These are phyloP conservation scores for Hydropsyche tenuis DNA, from an alignment of 1,140 invertebrate species.

Conservation along the genomic window DNA sequence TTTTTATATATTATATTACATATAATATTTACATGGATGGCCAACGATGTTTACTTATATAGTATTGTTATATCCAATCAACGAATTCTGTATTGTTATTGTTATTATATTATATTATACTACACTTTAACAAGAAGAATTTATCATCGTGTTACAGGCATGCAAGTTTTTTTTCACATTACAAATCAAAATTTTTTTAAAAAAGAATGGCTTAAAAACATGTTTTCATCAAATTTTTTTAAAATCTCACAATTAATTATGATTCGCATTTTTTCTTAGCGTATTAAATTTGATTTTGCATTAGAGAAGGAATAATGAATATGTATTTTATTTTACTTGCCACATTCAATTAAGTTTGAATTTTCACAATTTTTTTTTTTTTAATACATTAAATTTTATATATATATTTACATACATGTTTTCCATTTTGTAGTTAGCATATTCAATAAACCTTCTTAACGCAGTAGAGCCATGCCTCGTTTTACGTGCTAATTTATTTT, in stretches of 20 bases:
- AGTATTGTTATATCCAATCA: slow-evolving; percentile 11
- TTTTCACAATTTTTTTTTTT: not conserved
- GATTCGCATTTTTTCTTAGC: slow-evolving; percentile 49
- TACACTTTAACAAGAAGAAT: slow-evolving; percentile 17
- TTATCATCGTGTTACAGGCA: slow-evolving; percentile 42
- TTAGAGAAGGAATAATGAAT: slow-evolving; percentile 47
- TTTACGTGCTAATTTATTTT: slow-evolving; percentile 46
- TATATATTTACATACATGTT: slow-evolving; percentile 25
- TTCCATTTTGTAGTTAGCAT: slow-evolving; percentile 32
- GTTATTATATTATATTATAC: not conserved
- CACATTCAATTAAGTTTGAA: not conserved
- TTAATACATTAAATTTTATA: not conserved
- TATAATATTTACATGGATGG: not conserved
- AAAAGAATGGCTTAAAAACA: slow-evolving; percentile 47
- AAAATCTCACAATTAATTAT: slow-evolving; percentile 49
- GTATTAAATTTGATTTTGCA: slow-evolving; percentile 48
- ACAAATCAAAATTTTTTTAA: slow-evolving; percentile 37
- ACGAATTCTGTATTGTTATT: not conserved
- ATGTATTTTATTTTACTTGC: slow-evolving; percentile 11
- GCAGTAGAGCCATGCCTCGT: slow-evolving; percentile 49
- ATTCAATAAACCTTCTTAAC: slow-evolving; percentile 49
- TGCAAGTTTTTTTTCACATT: slow-evolving; percentile 45
- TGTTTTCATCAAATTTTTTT: slow-evolving; percentile 47
- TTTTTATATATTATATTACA: not conserved
- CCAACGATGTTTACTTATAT: slow-evolving; percentile 1